Evolutionary conservation across 2,113 vertebrate species (phyloP), one percentile per base, ranked within the genome.

Genomic region (Brienomyrus longianalis): DNA sequence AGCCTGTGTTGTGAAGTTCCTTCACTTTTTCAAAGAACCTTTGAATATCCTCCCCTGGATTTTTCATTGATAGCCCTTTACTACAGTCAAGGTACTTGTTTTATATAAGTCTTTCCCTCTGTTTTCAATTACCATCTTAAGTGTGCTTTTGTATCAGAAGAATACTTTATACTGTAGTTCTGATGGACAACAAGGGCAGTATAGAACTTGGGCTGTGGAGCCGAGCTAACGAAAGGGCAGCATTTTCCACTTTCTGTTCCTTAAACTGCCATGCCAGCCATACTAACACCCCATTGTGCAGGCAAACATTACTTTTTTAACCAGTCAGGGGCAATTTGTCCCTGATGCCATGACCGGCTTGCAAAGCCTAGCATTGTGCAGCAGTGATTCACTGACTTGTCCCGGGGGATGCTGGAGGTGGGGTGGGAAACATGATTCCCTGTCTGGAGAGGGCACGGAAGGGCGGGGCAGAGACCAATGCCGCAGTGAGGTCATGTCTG

Each of bases 401-500:
- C 21, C 9, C 1, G 31, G 47, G 3, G 86, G 86, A 43, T 11
- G 23, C 19, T 88, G 87, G 31, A 21, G 31, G 10, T 8, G 56
- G 35, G 27, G 21, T 13, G 17, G 56, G 87, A 17, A 27, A n/a
- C 5, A 10, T 45, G 87, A 88, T 19, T 6, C 56, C 2, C 21
- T 31, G 50, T 66, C 87, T 88, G 54, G 27, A 87, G 50, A 17
- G 27, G 23, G 85, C 48, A 17, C 3, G 2, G 13, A 86, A 51
- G 84, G 47, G 84, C n/a, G 10, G 23, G 84, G 48, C 51, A 2
- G 85, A 48, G 83, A 9, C 21, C 8, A 13, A 0, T 84, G 85
- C 85, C 13, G 17, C 27, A 15, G 15, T 39, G 51, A 87, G 85
- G 85, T 87, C 85, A 87, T 19, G 85, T 87, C 85, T 87, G 85